phyloP scores from a whole-genome alignment of 2,113 vertebrate species.

The Tragelaphus strepsiceros region DNA sequence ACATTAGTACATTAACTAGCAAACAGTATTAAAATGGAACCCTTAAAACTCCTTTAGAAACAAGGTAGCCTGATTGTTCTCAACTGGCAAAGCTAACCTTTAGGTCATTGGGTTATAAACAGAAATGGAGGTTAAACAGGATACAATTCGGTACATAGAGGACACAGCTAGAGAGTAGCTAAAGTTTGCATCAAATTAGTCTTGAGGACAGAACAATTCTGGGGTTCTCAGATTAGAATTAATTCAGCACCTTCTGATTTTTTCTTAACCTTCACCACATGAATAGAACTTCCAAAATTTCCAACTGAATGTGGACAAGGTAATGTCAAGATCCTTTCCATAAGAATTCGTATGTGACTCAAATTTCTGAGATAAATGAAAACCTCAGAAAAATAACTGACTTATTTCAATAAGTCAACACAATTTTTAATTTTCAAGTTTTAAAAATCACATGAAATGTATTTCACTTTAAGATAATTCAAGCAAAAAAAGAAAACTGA shows the following conservation, averaged over 20 bases:
- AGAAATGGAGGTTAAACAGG: conserved; percentile 15
- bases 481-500: neutral
- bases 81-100: neutral
- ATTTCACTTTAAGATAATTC: conserved; percentile 30
- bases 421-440: neutral
- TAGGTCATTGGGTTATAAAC: neutral
- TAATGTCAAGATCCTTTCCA: neutral
- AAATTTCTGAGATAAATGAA: conserved; percentile 32
- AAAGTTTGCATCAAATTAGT: neutral
- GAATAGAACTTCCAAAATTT: neutral
- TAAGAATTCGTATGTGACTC: neutral
- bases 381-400: neutral
- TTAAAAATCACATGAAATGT: neutral
- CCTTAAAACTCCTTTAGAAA: neutral
- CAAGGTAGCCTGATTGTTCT: neutral
- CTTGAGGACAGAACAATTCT: neutral
- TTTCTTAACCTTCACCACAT: neutral
- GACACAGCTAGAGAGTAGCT: neutral
- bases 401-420: neutral
- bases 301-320: neutral
- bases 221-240: conserved; percentile 16
- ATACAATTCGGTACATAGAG: neutral
- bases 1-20: neutral
- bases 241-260: neutral
- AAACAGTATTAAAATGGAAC: conserved; percentile 7